Evolutionary conservation across 2,113 vertebrate genomes (phyloP).

Genomic region (Myocastor coypus): DNA sequence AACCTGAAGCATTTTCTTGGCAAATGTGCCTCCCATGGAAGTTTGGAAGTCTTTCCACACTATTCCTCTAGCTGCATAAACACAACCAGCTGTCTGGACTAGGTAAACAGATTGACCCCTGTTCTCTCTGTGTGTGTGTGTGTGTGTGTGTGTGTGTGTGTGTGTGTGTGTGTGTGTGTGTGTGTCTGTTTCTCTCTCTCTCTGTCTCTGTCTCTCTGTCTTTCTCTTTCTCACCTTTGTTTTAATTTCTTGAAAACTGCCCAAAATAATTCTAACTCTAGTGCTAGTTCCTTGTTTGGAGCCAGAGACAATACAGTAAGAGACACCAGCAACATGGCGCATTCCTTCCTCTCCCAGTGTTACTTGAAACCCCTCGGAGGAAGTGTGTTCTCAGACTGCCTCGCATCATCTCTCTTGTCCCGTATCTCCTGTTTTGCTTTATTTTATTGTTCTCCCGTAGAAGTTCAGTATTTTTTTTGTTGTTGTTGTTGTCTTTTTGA

Average conservation of each 20-base stretch:
- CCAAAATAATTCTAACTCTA: slow-evolving; percentile 76
- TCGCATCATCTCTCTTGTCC: not conserved
- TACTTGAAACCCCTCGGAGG: slow-evolving; percentile 78
- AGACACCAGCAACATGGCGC: slow-evolving; percentile 47
- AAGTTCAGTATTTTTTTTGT: slow-evolving; percentile 35
- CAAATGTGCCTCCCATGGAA: slow-evolving; percentile 66
- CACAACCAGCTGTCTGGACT: slow-evolving; percentile 76
- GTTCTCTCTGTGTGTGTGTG: not conserved
- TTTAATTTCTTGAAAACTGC: slow-evolving; percentile 81
- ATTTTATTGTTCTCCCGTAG: not conserved
- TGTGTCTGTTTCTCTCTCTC: not conserved
- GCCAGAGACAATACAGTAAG: slow-evolving; percentile 71
- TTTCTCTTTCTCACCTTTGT: slow-evolving; percentile 66
- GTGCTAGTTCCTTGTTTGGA: slow-evolving; percentile 75
- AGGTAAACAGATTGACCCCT: slow-evolving; percentile 75
- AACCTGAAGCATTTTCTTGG: slow-evolving; percentile 81
- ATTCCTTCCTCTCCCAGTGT: slow-evolving; percentile 57
- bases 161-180: no score
- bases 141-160: not conserved
- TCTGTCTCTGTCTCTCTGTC: not conserved
- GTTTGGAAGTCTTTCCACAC: slow-evolving; percentile 70
- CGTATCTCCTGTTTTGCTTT: not conserved
- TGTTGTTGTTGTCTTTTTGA: no score
- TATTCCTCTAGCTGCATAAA: slow-evolving; percentile 75
- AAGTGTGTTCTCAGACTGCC: slow-evolving; percentile 78